phyloP scores from a whole-genome alignment of 2,888 invertebrate species.

The Orchestes rusci region DNA sequence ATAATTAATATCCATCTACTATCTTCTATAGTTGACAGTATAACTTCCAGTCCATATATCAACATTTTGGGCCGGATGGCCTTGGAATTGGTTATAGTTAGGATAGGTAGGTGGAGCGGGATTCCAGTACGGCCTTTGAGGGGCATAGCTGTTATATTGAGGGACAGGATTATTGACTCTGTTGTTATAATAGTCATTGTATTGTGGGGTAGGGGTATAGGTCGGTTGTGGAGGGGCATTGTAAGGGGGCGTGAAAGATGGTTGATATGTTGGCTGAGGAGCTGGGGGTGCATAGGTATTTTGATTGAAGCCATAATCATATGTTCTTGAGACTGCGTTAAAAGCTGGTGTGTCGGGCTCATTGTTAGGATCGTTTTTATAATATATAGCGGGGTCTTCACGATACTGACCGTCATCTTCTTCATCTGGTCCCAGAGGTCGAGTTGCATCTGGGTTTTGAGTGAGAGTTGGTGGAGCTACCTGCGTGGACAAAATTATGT shows the following conservation, averaged over 20 bases:
- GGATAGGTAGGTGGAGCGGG: constrained; percentile 26
- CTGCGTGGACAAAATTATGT: constrained; percentile 35
- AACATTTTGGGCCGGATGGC: constrained; percentile 67
- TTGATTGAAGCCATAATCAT: background rate
- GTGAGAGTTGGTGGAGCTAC: constrained; percentile 72
- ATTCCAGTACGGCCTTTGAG: constrained; percentile 32
- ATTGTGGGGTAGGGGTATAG: constrained; percentile 14
- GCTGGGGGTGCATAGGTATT: background rate
- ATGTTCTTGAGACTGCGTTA: constrained; percentile 22
- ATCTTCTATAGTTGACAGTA: constrained; percentile 57
- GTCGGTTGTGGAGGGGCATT: constrained; percentile 7
- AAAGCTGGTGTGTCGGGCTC: constrained; percentile 26
- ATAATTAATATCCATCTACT: constrained; percentile 12
- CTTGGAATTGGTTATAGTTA: constrained; percentile 37
- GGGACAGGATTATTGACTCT: constrained; percentile 23
- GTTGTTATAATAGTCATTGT: constrained; percentile 20
- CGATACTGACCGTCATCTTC: constrained; percentile 82
- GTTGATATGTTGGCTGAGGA: background rate
- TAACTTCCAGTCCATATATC: constrained; percentile 72
- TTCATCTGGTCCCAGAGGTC: constrained; percentile 52
- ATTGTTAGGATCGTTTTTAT: constrained; percentile 51
- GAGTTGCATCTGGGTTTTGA: constrained; percentile 40
- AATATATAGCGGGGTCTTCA: constrained; percentile 75
- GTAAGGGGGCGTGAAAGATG: constrained; percentile 40
- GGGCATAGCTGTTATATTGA: constrained; percentile 35